phyloP scores from a whole-genome alignment of 2,888 invertebrate genomes.

The Cecidostiba fungosa region DNA sequence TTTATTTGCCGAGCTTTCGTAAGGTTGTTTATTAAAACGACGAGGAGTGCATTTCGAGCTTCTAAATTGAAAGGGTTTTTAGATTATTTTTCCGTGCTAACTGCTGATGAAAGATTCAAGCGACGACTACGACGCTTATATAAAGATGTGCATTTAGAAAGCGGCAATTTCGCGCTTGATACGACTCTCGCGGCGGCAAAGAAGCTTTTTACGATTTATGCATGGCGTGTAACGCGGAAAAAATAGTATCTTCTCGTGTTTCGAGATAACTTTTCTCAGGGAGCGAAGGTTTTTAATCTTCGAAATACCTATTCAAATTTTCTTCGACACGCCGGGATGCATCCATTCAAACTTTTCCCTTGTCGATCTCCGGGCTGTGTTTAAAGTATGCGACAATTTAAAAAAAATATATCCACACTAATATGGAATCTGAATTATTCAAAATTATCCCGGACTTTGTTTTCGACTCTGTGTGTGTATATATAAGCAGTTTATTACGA shows the following conservation, averaged over 20 bases:
- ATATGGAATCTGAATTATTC: background rate
- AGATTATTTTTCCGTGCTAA: background rate
- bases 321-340: background rate
- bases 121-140: background rate
- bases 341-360: background rate
- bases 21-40: background rate
- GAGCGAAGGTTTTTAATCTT: conserved; percentile 20
- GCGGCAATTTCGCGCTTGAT: conserved; percentile 4
- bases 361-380: background rate
- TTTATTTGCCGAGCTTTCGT: background rate
- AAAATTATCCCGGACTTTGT: background rate
- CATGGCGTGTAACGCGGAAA: conserved; percentile 4
- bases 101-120: conserved; percentile 19
- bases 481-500: background rate
- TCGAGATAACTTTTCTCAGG: background rate
- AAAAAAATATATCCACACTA: background rate
- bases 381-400: background rate
- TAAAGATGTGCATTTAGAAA: conserved; percentile 25
- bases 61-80: background rate
- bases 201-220: conserved; percentile 37
- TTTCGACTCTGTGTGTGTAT: background rate
- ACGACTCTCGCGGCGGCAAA: conserved; percentile 26
- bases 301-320: conserved; percentile 22
- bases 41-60: background rate
- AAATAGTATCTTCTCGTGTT: conserved; percentile 11